These are phyloP conservation scores for Parazoanthus darwini DNA, from an alignment of 92 coral and sea anemone species.

Conservation along the genomic window DNA sequence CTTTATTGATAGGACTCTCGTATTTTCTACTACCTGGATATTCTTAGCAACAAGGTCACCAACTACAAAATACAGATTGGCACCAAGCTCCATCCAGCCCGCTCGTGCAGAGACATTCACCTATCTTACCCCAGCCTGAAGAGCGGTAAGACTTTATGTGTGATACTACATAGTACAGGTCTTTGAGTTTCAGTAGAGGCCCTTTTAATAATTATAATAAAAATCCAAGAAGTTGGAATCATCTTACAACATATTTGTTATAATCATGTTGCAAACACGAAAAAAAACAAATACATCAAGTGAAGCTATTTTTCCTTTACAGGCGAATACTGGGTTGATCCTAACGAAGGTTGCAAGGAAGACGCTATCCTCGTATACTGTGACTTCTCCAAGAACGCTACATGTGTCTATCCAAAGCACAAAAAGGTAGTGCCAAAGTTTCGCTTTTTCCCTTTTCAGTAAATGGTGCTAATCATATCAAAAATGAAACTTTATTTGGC, in stretches of 20 bases:
- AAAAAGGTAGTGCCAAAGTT: slow-evolving; percentile 52
- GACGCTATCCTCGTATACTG: slow-evolving; percentile 84
- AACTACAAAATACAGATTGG: slow-evolving; percentile 61
- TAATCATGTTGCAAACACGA: neutral
- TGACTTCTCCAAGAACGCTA: slow-evolving; percentile 68
- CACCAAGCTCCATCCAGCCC: slow-evolving; percentile 64
- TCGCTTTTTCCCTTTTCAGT: neutral
- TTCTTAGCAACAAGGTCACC: slow-evolving; percentile 55
- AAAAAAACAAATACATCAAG: neutral
- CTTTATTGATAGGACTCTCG: neutral
- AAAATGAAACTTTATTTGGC: neutral
- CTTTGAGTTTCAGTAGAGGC: no score
- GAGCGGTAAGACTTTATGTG: no score
- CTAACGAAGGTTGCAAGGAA: slow-evolving; percentile 80
- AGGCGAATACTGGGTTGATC: slow-evolving; percentile 94
- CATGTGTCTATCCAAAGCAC: slow-evolving; percentile 77
- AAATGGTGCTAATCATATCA: neutral
- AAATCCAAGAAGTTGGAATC: no score
- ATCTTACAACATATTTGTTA: neutral
- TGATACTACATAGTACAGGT: no score
- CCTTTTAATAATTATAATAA: no score
- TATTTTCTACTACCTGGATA: slow-evolving; percentile 3
- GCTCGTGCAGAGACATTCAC: slow-evolving; percentile 85
- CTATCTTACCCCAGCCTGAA: slow-evolving; percentile 5
- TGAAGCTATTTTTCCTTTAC: neutral